Percentiles rank a stretch among this genome's conserved stretches.
Conservation (phyloP, 2,797 vertebrate species). For the Saguinus oedipus region DNA sequence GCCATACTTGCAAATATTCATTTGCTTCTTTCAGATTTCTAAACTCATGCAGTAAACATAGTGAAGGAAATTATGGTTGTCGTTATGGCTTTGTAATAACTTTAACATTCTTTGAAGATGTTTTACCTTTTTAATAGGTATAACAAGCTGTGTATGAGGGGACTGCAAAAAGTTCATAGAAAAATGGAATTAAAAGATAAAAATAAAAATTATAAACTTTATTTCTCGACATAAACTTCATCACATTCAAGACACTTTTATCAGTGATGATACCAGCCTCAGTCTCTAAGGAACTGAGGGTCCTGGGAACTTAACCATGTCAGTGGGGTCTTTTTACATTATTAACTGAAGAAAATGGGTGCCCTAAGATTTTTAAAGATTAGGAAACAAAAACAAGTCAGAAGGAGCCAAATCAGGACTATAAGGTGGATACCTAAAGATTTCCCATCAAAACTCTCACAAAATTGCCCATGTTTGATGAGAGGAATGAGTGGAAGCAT, state of each 20-base stretch:
- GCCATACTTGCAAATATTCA: not conserved
- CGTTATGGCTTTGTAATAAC: not conserved
- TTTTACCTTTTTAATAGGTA: not conserved
- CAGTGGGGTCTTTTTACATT: not conserved
- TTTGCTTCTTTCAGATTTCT: not conserved
- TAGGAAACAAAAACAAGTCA: not conserved
- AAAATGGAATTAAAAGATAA: not conserved
- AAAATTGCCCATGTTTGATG: not conserved
- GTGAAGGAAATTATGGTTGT: not conserved
- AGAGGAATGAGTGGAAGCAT: not conserved
- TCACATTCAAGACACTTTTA: not conserved
- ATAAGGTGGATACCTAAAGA: not conserved
- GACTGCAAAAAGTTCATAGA: not conserved
- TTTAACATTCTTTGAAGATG: conserved; percentile 25
- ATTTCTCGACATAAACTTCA: not conserved
- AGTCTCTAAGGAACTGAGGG: not conserved
- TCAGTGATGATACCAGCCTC: not conserved
- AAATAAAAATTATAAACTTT: not conserved
- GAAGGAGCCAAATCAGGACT: not conserved
- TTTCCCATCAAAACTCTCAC: not conserved
- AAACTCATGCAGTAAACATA: not conserved
- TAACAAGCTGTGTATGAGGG: not conserved
- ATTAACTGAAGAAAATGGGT: not conserved
- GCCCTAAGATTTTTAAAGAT: not conserved
- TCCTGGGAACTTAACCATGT: not conserved